Conservation (phyloP, 53 echinoderm and acorn worm species). For the Stichopus horrens region DNA sequence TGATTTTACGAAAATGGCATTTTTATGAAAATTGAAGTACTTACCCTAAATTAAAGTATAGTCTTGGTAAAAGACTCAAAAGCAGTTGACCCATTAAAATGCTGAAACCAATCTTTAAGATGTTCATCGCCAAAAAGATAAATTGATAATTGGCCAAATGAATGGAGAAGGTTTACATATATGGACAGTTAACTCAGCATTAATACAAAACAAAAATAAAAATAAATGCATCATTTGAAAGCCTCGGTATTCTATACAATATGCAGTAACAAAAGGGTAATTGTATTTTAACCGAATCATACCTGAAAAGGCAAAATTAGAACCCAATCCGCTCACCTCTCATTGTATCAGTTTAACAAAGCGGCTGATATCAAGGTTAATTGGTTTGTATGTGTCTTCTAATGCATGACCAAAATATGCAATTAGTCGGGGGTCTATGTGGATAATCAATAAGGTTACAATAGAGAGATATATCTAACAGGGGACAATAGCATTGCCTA, state of each 20-base stretch:
- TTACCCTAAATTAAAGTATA: conserved; percentile 1
- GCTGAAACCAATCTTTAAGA: not conserved
- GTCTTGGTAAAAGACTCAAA: not conserved
- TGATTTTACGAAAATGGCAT: not conserved
- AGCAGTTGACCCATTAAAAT: not conserved
- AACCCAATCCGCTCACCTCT: not conserved
- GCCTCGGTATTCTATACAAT: not conserved
- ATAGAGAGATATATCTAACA: too few species aligned
- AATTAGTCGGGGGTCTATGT: not conserved
- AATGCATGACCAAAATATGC: not conserved
- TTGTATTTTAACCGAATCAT: not conserved
- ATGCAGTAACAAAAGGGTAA: not conserved
- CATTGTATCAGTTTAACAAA: conserved; percentile 8
- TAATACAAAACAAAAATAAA: not conserved
- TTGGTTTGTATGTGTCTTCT: conserved; percentile 2
- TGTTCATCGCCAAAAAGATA: conserved; percentile 1
- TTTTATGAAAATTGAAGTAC: not conserved
- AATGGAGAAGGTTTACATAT: not conserved
- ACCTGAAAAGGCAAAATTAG: too few species aligned
- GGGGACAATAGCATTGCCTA: too few species aligned
- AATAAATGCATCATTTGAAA: too few species aligned
- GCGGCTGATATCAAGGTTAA: conserved; percentile 32
- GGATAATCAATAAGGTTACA: too few species aligned
- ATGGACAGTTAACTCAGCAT: not conserved
- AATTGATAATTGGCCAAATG: conserved; percentile 9